phyloP scores from a whole-genome alignment of 2,113 vertebrate genomes.

The Myiozetetes cayanensis region DNA sequence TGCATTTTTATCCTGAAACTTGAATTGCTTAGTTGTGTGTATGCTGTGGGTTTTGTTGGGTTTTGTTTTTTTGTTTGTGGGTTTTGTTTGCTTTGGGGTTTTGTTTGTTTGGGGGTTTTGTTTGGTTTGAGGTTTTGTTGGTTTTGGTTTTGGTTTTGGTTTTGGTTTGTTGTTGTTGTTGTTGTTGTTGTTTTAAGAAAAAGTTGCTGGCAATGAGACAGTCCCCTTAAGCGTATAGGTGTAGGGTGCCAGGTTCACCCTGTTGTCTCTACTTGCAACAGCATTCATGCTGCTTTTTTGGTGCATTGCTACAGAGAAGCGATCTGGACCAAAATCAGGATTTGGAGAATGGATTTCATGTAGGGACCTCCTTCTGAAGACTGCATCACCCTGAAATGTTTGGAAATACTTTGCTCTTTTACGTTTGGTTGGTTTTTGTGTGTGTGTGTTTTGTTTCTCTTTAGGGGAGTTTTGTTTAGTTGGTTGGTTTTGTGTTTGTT shows the following conservation, averaged over 20 bases:
- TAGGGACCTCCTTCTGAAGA: not conserved
- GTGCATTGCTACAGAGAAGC: not conserved
- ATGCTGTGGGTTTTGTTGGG: too few species aligned
- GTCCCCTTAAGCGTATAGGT: rapidly evolving
- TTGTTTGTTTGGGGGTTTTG: not conserved
- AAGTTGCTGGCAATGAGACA: not conserved
- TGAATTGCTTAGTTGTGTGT: not conserved
- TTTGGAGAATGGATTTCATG: not conserved
- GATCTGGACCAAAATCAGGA: not conserved
- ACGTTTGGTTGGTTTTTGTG: not conserved
- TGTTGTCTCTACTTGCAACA: not conserved
- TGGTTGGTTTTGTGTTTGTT: too few species aligned
- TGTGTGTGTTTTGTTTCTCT: not conserved
- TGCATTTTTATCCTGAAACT: not conserved
- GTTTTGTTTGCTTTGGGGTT: too few species aligned
- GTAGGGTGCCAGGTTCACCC: not conserved
- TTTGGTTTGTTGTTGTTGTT: too few species aligned
- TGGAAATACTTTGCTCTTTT: not conserved
- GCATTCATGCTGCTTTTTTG: not conserved
- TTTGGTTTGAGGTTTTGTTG: too few species aligned
- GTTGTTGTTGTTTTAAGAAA: not conserved
- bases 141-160: not conserved
- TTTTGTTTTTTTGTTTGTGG: not conserved
- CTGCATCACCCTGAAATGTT: not conserved
- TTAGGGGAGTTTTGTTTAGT: not conserved